A percentile compares a stretch with the other conserved stretches of the same genome.
Evolutionary conservation across 2,888 invertebrate genomes (phyloP).

Genomic region (Hyalella azteca): DNA sequence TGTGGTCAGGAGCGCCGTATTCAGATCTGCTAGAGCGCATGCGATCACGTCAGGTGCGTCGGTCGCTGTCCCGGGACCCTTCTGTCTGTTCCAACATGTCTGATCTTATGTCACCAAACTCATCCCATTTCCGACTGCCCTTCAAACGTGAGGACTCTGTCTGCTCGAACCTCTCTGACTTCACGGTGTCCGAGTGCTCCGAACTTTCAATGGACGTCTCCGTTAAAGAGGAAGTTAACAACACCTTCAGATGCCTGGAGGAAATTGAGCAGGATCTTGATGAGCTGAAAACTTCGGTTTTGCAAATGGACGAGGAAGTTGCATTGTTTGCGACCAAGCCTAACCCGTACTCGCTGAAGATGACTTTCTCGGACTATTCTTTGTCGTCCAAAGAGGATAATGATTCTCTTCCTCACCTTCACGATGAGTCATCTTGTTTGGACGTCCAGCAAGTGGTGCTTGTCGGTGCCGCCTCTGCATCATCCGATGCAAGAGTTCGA

Average conservation of each 20-base stretch:
- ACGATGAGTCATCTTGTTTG: constrained; percentile 4
- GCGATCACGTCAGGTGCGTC: constrained; percentile 39
- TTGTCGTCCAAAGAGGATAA: constrained; percentile 41
- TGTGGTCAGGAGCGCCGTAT: constrained; percentile 44
- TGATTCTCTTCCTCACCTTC: constrained; percentile 14
- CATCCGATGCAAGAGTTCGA: no score
- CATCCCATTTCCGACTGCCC: constrained; percentile 39
- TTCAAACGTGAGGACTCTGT: constrained; percentile 55
- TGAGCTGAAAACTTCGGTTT: constrained; percentile 50
- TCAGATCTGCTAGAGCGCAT: constrained; percentile 52
- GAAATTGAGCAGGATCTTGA: constrained; percentile 56
- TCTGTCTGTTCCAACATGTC: constrained; percentile 53
- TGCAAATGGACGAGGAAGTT: constrained; percentile 57
- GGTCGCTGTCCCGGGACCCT: constrained; percentile 51
- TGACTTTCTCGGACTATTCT: constrained; percentile 53
- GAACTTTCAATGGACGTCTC: constrained; percentile 53
- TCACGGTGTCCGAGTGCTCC: constrained; percentile 56
- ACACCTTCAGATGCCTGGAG: constrained; percentile 47
- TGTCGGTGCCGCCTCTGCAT: background rate
- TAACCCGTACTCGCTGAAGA: constrained; percentile 54
- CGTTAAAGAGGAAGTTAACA: constrained; percentile 47
- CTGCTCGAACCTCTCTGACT: constrained; percentile 53
- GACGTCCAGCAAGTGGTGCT: background rate
- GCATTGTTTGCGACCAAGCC: constrained; percentile 48
- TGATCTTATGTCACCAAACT: constrained; percentile 42